phyloP scores from a whole-genome alignment of 2,113 vertebrate genomes.

The Bubo scandiacus region DNA sequence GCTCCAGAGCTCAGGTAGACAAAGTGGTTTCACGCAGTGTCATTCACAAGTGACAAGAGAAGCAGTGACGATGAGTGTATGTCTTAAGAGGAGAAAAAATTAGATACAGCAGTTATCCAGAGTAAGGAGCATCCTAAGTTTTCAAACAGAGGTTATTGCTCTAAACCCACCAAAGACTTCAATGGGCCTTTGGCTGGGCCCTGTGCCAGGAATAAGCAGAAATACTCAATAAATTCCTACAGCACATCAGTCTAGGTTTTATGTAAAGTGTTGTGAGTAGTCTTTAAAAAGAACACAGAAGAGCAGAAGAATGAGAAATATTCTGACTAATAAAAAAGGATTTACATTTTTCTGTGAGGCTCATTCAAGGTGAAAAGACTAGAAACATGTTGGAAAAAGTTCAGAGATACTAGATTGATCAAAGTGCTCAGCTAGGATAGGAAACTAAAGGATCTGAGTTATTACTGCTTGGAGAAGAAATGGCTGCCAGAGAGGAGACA shows the following conservation, averaged over 20 bases:
- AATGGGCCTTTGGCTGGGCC: neutral
- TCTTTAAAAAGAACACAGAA: neutral
- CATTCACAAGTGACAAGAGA: neutral
- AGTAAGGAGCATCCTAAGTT: neutral
- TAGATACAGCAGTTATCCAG: neutral
- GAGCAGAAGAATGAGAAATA: neutral
- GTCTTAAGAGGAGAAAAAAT: neutral
- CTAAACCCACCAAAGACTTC: neutral
- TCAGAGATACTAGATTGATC: neutral
- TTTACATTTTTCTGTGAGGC: slow-evolving; percentile 29
- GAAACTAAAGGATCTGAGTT: neutral
- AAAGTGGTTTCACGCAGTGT: neutral
- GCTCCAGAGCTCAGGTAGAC: neutral
- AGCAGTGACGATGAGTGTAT: neutral
- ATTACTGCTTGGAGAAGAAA: neutral
- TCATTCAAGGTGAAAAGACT: slow-evolving; percentile 15
- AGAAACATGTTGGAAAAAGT: slow-evolving; percentile 14
- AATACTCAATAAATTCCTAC: neutral
- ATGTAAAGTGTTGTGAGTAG: neutral
- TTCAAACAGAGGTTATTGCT: neutral
- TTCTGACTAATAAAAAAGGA: neutral
- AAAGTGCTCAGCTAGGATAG: neutral
- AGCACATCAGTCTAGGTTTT: neutral
- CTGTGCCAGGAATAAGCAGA: neutral
- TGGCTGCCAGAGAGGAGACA: neutral